A percentile compares a stretch with the other conserved stretches of the same genome.
Evolutionary conservation across 2,797 vertebrate genomes (phyloP).

Genomic region (Takifugu rubripes): DNA sequence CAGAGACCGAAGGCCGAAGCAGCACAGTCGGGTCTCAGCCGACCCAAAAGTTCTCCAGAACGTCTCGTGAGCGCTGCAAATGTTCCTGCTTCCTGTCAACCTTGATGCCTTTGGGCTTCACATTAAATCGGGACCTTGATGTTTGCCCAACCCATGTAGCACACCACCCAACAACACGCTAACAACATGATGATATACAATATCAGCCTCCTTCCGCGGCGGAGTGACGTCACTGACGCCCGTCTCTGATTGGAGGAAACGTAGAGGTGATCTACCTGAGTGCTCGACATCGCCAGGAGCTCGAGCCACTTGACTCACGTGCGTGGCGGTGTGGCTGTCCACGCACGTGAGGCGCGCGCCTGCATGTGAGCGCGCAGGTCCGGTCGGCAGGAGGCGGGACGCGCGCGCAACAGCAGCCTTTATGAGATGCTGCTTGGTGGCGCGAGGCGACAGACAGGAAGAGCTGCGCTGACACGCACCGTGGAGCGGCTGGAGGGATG

Average conservation of each 20-base stretch:
- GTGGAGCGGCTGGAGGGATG: constrained; percentile 20
- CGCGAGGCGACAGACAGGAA: constrained; percentile 2
- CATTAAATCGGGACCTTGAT: too few species aligned
- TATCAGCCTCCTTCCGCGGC: too few species aligned
- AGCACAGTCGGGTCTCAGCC: too few species aligned
- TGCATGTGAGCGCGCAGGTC: constrained; percentile 1
- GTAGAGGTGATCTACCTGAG: neutral
- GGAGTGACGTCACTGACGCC: neutral
- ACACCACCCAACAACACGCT: too few species aligned
- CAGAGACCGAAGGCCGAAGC: neutral
- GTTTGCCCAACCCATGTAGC: too few species aligned
- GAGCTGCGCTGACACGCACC: neutral
- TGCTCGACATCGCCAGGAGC: neutral
- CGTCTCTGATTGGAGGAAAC: constrained; percentile 9
- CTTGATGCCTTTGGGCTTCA: too few species aligned
- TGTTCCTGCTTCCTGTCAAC: too few species aligned
- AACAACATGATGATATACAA: too few species aligned
- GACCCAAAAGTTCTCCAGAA: too few species aligned
- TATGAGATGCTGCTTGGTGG: constrained; percentile 27
- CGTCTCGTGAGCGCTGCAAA: too few species aligned
- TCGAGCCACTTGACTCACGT: neutral
- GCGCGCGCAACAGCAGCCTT: constrained; percentile 32
- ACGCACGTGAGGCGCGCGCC: neutral
- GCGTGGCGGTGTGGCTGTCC: neutral
- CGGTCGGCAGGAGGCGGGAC: constrained; percentile 17